phyloP scores from a whole-genome alignment of 2,888 invertebrate species.

The Nysson spinosus region DNA sequence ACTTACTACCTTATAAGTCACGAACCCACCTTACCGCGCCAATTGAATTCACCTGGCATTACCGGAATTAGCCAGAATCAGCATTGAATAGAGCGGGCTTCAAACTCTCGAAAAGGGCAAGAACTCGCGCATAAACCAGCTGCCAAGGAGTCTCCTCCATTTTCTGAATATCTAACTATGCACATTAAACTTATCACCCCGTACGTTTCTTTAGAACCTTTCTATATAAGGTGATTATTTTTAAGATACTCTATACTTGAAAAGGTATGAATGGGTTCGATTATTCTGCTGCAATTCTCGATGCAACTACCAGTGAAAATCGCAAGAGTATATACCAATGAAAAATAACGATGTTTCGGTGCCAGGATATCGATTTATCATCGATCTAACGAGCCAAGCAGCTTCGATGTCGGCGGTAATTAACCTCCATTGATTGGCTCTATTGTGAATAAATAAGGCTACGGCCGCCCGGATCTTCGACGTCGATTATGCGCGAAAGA shows the following conservation, averaged over 20 bases:
- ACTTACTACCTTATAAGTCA: neutral
- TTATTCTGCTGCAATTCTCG: neutral
- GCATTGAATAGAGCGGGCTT: constrained; percentile 34
- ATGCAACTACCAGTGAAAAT: constrained; percentile 1
- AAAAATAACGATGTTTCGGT: constrained; percentile 16
- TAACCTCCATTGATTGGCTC: constrained; percentile 61
- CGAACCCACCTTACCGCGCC: neutral
- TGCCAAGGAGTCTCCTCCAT: constrained; percentile 1
- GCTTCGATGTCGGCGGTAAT: constrained; percentile 52
- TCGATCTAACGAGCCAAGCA: constrained; percentile 48
- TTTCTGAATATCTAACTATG: constrained; percentile 3
- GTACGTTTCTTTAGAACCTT: too few species aligned
- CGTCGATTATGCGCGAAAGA: constrained; percentile 25
- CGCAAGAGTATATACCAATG: neutral
- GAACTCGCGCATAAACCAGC: constrained; percentile 3
- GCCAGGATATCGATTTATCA: constrained; percentile 51
- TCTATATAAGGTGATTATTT: too few species aligned
- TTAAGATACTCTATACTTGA: neutral
- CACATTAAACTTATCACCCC: too few species aligned
- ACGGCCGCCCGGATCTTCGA: constrained; percentile 22
- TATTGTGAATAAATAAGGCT: constrained; percentile 59
- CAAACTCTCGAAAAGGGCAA: constrained; percentile 12
- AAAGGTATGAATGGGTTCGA: neutral
- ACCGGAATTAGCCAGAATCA: constrained; percentile 42
- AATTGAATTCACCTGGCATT: constrained; percentile 25